These are phyloP conservation scores for Cyclina sinensis DNA, from an alignment of 1,140 invertebrate species.

Conservation along the genomic window DNA sequence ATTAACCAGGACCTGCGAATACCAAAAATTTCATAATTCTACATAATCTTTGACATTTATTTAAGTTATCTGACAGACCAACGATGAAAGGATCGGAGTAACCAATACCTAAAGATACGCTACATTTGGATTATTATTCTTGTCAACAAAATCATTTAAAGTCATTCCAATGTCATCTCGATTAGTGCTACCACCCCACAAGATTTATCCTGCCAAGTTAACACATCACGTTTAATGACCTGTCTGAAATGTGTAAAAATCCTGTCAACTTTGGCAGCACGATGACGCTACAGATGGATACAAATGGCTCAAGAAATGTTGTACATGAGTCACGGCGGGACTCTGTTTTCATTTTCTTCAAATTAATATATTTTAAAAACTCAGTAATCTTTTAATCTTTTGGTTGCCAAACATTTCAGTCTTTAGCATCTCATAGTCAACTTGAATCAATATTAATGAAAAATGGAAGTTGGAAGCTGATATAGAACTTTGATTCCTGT, in stretches of 20 bases:
- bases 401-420: too few species aligned
- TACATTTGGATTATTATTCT: conserved; percentile 13
- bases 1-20: conserved; percentile 35
- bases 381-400: too few species aligned
- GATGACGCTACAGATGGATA: background rate
- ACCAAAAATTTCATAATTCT: conserved; percentile 39
- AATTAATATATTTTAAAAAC: background rate
- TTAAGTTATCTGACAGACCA: conserved; percentile 1
- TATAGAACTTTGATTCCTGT: too few species aligned
- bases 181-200: conserved; percentile 13
- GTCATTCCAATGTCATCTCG: background rate
- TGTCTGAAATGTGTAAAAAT: conserved; percentile 23
- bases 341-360: background rate
- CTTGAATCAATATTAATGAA: too few species aligned
- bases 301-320: conserved; percentile 1
- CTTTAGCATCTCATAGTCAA: too few species aligned
- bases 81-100: background rate
- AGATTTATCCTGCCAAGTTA: conserved; percentile 25
- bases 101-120: background rate
- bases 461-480: too few species aligned
- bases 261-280: conserved; percentile 12
- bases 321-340: background rate
- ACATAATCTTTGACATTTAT: conserved; percentile 30
- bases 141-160: conserved; percentile 11
- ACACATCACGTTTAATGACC: background rate